Percentiles rank a stretch among this genome's conserved stretches.
Evolutionary conservation across 2,113 vertebrate genomes (phyloP).

Genomic region (Cephalopterus ornatus): DNA sequence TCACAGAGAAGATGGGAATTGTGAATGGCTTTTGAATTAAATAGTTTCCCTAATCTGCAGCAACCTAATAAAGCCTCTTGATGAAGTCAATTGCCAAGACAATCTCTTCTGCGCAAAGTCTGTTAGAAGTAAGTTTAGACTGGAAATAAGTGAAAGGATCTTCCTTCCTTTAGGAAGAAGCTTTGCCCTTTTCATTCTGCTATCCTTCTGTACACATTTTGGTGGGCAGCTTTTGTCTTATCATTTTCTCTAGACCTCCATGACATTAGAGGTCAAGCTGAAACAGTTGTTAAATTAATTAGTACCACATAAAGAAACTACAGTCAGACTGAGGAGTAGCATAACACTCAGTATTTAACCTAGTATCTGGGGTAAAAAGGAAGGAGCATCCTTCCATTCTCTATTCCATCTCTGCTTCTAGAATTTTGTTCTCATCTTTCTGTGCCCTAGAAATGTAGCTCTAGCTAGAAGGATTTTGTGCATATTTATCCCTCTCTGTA

Average conservation of each 20-base stretch:
- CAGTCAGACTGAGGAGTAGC: background rate
- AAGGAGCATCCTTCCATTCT: background rate
- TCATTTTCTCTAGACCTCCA: background rate
- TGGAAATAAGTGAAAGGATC: background rate
- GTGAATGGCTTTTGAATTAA: background rate
- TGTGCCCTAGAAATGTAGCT: background rate
- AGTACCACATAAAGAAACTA: background rate
- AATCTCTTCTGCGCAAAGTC: background rate
- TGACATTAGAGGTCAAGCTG: background rate
- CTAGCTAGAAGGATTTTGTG: background rate
- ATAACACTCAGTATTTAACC: background rate
- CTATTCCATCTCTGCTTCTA: background rate
- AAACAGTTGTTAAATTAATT: background rate
- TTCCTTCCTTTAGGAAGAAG: background rate
- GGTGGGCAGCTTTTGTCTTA: background rate
- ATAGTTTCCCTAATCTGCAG: background rate
- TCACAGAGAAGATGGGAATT: background rate
- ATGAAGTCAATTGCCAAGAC: background rate
- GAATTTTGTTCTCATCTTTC: background rate
- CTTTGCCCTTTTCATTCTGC: background rate
- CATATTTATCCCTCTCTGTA: background rate
- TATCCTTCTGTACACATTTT: background rate
- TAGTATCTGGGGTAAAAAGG: background rate
- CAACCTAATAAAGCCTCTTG: constrained; percentile 5
- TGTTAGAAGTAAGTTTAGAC: background rate